Evolutionary conservation across 2,113 vertebrate genomes (phyloP), one percentile per base, ranked within the genome.

Genomic region (Apodemus sylvaticus): DNA sequence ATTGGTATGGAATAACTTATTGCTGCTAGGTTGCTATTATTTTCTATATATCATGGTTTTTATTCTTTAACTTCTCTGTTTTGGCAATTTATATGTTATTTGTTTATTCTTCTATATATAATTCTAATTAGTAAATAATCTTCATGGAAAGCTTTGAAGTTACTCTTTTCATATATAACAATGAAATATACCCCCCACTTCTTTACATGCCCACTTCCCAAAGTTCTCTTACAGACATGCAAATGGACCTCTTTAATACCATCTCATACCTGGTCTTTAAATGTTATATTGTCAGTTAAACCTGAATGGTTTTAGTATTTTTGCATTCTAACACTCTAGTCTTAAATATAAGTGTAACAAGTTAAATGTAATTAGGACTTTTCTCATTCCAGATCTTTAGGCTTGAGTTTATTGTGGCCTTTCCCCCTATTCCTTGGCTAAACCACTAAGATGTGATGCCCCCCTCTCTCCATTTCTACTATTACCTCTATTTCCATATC

Each of bases 211-310:
- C 6, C 39, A 79, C 55, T 62, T 70, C 19, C 53, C 64, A 62
- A 82, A 82, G 83, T 86, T 70, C 36, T 92, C 24, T 81, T 79
- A 62, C 62, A 42, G 11, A 20, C 19, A 71, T 87, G 24, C 51
- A 94, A 82, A 36, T 68, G 20, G 85, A 39, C 10, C 45, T 86
- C 24, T 70, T 68, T 71, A 8, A 16, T 34, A n/a, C 19, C 86
- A 62, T 78, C 48, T 34, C 13, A 53, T 85, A 89, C 31, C 10
- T 62, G 70, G 13, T 16, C 20, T 77, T 77, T 87, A 82, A 95
- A 60, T 86, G n/a, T 94, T 92, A 58, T 83, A 86, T 8, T 3
- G 42, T 81, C 19, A 45, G 26, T 93, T 90, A 64, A 94, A 78
- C 60, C 0, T 11, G 1, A 70, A 86, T 82, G 91, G 87, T 87